These are phyloP conservation scores for Girardia tigrina DNA, from an alignment of 2,888 invertebrate species.

Conservation along the genomic window DNA sequence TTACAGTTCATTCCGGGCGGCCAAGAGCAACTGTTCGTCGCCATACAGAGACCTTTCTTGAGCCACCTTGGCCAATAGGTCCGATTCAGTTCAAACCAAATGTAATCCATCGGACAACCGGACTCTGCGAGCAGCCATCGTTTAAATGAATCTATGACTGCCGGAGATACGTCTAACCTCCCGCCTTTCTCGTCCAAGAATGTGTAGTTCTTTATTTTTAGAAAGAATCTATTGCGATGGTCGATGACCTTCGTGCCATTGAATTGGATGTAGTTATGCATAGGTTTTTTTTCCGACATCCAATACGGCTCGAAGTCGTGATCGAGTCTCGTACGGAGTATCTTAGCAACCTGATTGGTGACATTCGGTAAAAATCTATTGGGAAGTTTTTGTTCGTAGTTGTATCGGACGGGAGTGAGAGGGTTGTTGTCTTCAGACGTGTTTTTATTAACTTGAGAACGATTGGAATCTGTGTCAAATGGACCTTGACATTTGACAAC, in stretches of 20 bases:
- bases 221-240: not conserved
- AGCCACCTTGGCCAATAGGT: slow-evolving; percentile 48
- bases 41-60: slow-evolving; percentile 42
- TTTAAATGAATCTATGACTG: not conserved
- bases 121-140: slow-evolving; percentile 41
- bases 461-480: too few relatives aligned
- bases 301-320: not conserved
- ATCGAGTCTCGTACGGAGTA: not conserved
- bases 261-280: not conserved
- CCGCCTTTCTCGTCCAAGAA: not conserved
- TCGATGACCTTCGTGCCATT: not conserved
- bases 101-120: slow-evolving; percentile 41
- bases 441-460: too few relatives aligned
- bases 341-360: not conserved
- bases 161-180: not conserved
- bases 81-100: slow-evolving; percentile 44
- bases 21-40: slow-evolving; percentile 44
- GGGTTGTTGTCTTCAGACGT: too few relatives aligned
- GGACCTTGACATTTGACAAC: too few relatives aligned
- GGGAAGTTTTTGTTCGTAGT: not conserved
- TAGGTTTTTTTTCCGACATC: not conserved
- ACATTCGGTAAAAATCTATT: not conserved
- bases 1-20: slow-evolving; percentile 47
- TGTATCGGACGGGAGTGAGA: not conserved
- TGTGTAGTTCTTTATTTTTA: not conserved